phyloP scores from a whole-genome alignment of 2,888 invertebrate species.

The Epiblema foenella region DNA sequence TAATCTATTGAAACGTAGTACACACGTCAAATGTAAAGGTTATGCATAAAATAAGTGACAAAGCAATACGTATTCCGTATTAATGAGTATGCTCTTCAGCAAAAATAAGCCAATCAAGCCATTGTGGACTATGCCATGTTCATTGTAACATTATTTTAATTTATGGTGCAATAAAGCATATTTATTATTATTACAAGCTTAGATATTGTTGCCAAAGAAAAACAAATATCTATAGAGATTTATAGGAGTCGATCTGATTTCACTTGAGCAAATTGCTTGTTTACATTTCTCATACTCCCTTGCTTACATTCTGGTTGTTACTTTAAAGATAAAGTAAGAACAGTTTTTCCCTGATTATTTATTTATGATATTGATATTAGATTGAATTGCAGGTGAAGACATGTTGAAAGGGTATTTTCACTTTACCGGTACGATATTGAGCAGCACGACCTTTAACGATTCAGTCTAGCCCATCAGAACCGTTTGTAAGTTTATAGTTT shows the following conservation, averaged over 20 bases:
- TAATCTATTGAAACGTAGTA: conserved; percentile 20
- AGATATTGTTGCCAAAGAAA: background rate
- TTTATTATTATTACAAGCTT: too few relatives aligned
- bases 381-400: too few relatives aligned
- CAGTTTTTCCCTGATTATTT: too few relatives aligned
- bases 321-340: background rate
- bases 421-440: too few relatives aligned
- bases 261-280: background rate
- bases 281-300: background rate
- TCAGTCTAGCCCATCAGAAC: background rate
- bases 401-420: too few relatives aligned
- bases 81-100: background rate
- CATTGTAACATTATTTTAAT: too few relatives aligned
- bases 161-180: too few relatives aligned
- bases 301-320: background rate
- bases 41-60: conserved; percentile 21
- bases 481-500: background rate
- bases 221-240: background rate
- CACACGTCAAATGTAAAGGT: conserved; percentile 28
- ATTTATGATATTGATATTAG: too few relatives aligned
- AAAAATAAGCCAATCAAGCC: too few relatives aligned
- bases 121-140: too few relatives aligned
- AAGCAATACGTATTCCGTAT: background rate
- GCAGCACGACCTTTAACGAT: background rate
- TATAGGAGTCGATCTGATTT: background rate